phyloP scores from a whole-genome alignment of 30 jellyfish, hydroid and myxozoan species.

The Haliclystus octoradiatus region DNA sequence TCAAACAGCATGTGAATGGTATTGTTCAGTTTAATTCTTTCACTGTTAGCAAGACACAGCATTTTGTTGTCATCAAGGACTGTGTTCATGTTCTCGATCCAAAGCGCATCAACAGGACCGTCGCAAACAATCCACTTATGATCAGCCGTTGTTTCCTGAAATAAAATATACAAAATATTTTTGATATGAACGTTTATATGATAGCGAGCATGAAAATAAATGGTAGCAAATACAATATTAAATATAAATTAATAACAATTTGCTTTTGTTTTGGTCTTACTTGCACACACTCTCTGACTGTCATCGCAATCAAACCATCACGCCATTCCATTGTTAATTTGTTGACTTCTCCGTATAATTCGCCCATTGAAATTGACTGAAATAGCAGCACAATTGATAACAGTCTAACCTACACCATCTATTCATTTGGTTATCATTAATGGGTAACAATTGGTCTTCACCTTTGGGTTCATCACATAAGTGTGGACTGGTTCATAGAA shows the following conservation, averaged over 20 bases:
- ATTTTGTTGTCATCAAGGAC: slow-evolving; percentile 91
- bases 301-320: slow-evolving; percentile 88
- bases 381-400: not conserved
- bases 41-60: slow-evolving; percentile 94
- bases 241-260: too few relatives aligned
- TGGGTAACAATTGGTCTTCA: too few relatives aligned
- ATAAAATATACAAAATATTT: not conserved
- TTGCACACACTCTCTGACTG: slow-evolving; percentile 90
- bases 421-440: too few relatives aligned
- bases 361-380: slow-evolving; percentile 92
- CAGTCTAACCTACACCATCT: not conserved
- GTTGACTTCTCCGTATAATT: slow-evolving; percentile 83
- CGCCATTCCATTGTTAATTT: slow-evolving; percentile 93
- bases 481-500: slow-evolving; percentile 86
- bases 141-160: slow-evolving; percentile 76
- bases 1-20: slow-evolving; percentile 86
- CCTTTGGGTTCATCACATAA: slow-evolving; percentile 90
- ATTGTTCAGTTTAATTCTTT: slow-evolving; percentile 70
- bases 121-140: slow-evolving; percentile 95
- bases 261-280: too few relatives aligned
- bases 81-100: slow-evolving; percentile 97
- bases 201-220: not conserved
- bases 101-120: slow-evolving; percentile 94
- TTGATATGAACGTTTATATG: not conserved
- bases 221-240: not conserved